These are phyloP conservation scores for Sturmia bella DNA, from an alignment of 2,888 invertebrate genomes.

Conservation along the genomic window DNA sequence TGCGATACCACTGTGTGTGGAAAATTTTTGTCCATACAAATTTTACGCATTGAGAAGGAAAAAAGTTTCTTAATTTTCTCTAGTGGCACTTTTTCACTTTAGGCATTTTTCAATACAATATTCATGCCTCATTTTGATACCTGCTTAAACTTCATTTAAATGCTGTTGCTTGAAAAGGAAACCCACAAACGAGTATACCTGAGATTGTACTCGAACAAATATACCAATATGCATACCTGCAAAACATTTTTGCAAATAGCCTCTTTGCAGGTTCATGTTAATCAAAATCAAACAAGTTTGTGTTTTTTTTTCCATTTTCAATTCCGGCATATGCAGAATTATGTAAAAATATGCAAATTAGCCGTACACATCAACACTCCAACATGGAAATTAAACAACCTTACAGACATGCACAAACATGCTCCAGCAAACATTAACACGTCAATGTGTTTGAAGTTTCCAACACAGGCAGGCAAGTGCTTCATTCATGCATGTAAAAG, in stretches of 20 bases:
- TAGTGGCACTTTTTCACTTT: not conserved
- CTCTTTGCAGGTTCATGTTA: constrained; percentile 57
- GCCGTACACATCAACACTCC: constrained; percentile 65
- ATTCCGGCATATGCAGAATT: constrained; percentile 5
- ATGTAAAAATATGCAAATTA: constrained; percentile 65
- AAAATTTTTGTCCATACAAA: too few relatives aligned
- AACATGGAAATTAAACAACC: constrained; percentile 37
- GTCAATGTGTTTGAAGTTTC: constrained; percentile 30
- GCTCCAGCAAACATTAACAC: constrained; percentile 38
- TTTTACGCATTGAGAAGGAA: too few relatives aligned
- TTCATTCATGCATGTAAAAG: constrained; percentile 32
- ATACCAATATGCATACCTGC: not conserved
- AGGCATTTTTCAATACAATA: not conserved
- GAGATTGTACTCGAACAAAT: too few relatives aligned
- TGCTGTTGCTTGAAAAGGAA: not conserved
- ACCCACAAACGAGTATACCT: not conserved
- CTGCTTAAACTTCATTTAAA: constrained; percentile 10
- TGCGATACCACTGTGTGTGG: too few relatives aligned
- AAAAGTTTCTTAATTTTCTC: not conserved
- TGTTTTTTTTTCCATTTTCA: constrained; percentile 6
- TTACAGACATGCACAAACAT: constrained; percentile 23
- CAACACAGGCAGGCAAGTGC: constrained; percentile 6
- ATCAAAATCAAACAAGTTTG: constrained; percentile 59
- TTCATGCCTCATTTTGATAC: constrained; percentile 10
- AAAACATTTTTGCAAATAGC: constrained; percentile 14